phyloP scores from a whole-genome alignment of 2,888 invertebrate species.

The Lymantria monacha region DNA sequence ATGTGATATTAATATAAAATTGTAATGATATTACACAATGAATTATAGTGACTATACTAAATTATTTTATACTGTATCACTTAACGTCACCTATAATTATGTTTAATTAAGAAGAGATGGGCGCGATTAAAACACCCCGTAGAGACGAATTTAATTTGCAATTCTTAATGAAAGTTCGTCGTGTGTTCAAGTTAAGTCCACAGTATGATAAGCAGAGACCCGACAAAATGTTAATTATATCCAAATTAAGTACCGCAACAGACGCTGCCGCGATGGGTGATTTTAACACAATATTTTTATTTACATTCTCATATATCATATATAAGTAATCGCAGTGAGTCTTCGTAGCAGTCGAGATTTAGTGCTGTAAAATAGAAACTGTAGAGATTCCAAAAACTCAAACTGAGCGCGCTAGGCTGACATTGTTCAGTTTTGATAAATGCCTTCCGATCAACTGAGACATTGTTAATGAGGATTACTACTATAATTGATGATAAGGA shows the following conservation, averaged over 20 bases:
- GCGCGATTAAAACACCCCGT: constrained; percentile 56
- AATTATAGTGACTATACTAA: constrained; percentile 13
- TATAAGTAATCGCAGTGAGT: no score
- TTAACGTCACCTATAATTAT: constrained; percentile 55
- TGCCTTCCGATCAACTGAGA: no score
- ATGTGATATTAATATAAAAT: no score
- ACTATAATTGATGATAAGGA: no score
- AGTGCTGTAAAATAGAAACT: no score
- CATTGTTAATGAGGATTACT: no score
- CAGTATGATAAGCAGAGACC: constrained; percentile 44
- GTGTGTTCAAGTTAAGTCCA: constrained; percentile 37
- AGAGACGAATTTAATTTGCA: constrained; percentile 65
- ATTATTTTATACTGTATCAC: constrained; percentile 32
- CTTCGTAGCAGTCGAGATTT: no score
- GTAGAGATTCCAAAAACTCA: no score
- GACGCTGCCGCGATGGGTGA: constrained; percentile 12
- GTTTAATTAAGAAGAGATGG: constrained; percentile 60
- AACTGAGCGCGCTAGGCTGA: no score
- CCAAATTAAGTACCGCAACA: constrained; percentile 36
- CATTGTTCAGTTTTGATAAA: no score
- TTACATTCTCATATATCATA: not conserved
- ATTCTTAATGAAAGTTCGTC: constrained; percentile 60
- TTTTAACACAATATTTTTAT: constrained; percentile 5
- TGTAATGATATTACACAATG: no score
- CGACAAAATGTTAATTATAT: constrained; percentile 58